Conservation (phyloP, 2,113 vertebrate species). For the Poeciliopsis prolifica region DNA sequence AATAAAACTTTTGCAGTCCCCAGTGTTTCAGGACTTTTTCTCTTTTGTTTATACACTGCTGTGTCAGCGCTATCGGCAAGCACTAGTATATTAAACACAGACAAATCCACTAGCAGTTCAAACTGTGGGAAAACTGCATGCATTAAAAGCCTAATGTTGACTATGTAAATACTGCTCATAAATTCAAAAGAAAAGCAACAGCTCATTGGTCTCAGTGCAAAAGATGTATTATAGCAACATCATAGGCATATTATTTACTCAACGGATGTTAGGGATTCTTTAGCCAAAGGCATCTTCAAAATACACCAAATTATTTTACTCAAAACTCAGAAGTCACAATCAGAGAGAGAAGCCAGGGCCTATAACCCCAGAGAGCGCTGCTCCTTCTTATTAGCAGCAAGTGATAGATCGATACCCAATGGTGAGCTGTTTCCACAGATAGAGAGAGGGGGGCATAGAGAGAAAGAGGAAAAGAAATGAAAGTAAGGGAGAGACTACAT, state of each 20-base stretch:
- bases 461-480: conserved; percentile 45
- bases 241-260: conserved; percentile 34
- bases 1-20: conserved; percentile 13
- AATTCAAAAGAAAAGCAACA: conserved; percentile 67
- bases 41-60: conserved; percentile 56
- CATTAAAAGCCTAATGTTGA: conserved; percentile 54
- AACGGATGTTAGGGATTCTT: conserved; percentile 16
- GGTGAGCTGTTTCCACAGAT: conserved; percentile 66
- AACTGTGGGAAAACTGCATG: conserved; percentile 54
- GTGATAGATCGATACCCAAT: conserved; percentile 74
- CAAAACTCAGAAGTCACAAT: conserved; percentile 33
- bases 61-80: conserved; percentile 40
- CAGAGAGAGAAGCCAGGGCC: conserved; percentile 13
- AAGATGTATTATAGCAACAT: conserved; percentile 33
- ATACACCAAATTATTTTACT: conserved; percentile 4
- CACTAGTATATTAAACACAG: conserved; percentile 58
- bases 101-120: conserved; percentile 55
- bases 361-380: conserved; percentile 43
- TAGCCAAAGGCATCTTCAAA: conserved; percentile 10
- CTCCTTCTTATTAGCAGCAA: conserved; percentile 67
- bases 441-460: conserved; percentile 5
- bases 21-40: conserved; percentile 43
- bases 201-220: conserved; percentile 50
- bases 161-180: conserved; percentile 47
- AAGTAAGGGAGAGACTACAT: conserved; percentile 68